These are phyloP conservation scores for Capra hircus DNA, from an alignment of 2,113 vertebrate genomes.

Conservation along the genomic window DNA sequence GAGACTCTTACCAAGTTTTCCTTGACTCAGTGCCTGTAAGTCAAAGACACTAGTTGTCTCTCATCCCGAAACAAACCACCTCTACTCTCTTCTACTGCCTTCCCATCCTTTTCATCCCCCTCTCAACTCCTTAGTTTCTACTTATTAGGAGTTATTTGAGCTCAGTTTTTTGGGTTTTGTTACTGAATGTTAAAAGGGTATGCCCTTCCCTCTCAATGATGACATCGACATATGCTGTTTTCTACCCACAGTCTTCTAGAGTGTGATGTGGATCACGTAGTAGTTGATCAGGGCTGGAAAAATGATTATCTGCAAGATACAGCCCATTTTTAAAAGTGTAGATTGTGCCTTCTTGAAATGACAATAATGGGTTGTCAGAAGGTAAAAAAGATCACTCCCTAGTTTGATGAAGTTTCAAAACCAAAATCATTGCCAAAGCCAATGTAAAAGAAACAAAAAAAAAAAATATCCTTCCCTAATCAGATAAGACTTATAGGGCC, in stretches of 20 bases:
- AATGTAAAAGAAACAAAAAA: neutral
- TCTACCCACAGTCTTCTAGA: neutral
- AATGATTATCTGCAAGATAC: neutral
- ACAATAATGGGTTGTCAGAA: slow-evolving; percentile 10
- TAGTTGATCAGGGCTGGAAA: neutral
- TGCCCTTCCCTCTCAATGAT: neutral
- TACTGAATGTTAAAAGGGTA: neutral
- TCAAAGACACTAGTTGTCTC: neutral
- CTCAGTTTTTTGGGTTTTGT: neutral
- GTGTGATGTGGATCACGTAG: neutral
- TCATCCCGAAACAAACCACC: neutral
- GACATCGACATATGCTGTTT: neutral
- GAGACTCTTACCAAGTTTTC: neutral
- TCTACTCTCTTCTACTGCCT: neutral
- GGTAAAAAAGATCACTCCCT: neutral
- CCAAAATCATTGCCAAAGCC: neutral
- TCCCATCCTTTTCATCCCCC: neutral
- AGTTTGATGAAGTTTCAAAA: neutral
- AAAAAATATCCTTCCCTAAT: neutral
- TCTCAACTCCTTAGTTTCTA: neutral
- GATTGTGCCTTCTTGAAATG: neutral
- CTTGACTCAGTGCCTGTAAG: neutral
- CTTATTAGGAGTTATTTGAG: neutral
- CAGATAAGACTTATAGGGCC: neutral
- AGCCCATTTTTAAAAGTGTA: neutral